Evolutionary conservation across 2,888 invertebrate genomes (phyloP).

Genomic region (Axea sp.): DNA sequence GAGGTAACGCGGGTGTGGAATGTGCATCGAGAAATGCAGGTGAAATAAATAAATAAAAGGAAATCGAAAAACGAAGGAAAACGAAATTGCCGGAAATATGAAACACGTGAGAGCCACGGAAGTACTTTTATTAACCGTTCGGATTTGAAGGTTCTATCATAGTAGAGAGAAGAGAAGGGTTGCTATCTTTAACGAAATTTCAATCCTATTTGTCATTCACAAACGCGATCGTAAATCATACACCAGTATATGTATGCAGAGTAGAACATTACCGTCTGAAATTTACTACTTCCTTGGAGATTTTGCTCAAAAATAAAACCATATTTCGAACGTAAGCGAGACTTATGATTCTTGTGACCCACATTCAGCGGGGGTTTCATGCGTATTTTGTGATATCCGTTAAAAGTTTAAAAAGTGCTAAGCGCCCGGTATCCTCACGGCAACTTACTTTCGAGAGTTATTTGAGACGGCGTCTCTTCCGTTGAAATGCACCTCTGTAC

Average conservation of each 20-base stretch:
- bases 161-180: no score
- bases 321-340: conserved; percentile 69
- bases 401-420: conserved; percentile 57
- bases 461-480: conserved; percentile 33
- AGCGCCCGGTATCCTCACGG: conserved; percentile 39
- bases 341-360: conserved; percentile 66
- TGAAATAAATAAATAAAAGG: background rate
- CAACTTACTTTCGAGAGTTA: conserved; percentile 45
- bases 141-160: conserved; percentile 36
- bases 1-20: background rate
- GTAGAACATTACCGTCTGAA: conserved; percentile 66
- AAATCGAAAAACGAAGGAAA: background rate
- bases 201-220: conserved; percentile 65
- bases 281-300: conserved; percentile 66
- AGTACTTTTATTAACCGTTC: conserved; percentile 9
- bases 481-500: conserved; percentile 32
- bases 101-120: conserved; percentile 11
- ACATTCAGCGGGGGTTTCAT: conserved; percentile 45
- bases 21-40: background rate
- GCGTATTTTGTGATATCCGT: conserved; percentile 58
- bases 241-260: conserved; percentile 61
- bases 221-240: conserved; percentile 67
- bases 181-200: conserved; percentile 36
- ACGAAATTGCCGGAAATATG: conserved; percentile 12
- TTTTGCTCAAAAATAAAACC: conserved; percentile 67